Base-by-base conservation (phyloP, 2,797 vertebrate species). In the Fistularia tabacaria region DNA sequence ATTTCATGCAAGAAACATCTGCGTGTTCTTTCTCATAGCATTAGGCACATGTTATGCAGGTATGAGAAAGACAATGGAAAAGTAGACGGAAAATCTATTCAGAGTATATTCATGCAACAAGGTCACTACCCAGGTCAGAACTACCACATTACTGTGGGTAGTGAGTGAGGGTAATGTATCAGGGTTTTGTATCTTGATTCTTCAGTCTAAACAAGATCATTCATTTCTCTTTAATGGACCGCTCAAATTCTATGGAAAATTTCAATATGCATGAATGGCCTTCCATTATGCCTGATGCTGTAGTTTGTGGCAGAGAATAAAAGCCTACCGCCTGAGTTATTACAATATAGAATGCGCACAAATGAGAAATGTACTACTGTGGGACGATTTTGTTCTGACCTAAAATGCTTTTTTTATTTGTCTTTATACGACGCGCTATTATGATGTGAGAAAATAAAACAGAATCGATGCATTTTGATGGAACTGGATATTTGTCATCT, bases 211-310 rank as follows among this genome's bases (percentile, higher is more conserved):
- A 77, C 73, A 81, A 81, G 70, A 90, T 89, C 85, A 91, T 82
- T 69, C 69, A 46, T 57, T 77, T 85, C 65, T 72, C 87, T 91
- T 90, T 90, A 88, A 92, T 91, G 82, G 79, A 3, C 58, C 62
- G 36, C 53, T 77, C 57, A 46, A 68, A 62, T 77, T 79, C 76
- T 63, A 66, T 60, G 69, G 46, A 64, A 62, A 59, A 42, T 57
- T 79, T 88, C 83, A 87, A 81, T 87, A 87, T 88, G 80, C 79
- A 88, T 91, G 84, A 82, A 74, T 68, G 51, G 57, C 71, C 57
- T 62, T 62, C 77, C 78, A 82, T 86, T 88, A 76, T 83, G 69
- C 57, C 53, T 48, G 56, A 70, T 45, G 61, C 76, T 42, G 65
- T 66, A 64, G 64, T 56, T 70, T 51, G 66, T 60, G 76, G 61